Conservation (phyloP, 92 coral and sea anemone genomes). For the Porites evermanni region DNA sequence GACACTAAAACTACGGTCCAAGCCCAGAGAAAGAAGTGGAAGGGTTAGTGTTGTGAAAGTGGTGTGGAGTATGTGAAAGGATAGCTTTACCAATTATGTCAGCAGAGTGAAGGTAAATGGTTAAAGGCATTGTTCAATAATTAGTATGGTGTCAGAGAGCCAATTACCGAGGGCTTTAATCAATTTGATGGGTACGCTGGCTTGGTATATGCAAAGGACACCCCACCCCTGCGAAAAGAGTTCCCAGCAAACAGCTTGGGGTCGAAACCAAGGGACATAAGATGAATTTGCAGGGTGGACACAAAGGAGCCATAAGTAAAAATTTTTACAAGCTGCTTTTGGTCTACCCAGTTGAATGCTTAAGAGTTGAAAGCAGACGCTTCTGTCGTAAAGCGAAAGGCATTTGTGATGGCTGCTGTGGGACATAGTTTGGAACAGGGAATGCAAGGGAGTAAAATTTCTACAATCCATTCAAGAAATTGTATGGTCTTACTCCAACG, state of each 20-base stretch:
- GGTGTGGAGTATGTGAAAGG: no score
- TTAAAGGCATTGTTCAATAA: no score
- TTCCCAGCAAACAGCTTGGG: neutral
- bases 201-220: neutral
- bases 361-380: neutral
- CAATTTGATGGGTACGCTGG: no score
- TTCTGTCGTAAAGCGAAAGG: neutral
- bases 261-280: neutral
- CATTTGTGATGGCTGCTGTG: neutral
- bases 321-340: no score
- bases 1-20: no score
- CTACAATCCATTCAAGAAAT: neutral
- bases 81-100: no score
- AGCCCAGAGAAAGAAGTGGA: no score
- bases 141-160: neutral
- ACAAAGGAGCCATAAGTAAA: no score
- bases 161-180: neutral
- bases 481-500: constrained; percentile 34
- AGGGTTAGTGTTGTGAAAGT: no score
- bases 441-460: neutral
- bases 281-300: neutral
- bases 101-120: no score
- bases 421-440: neutral
- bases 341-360: no score
- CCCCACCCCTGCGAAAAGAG: neutral